Percentiles rank a stretch among this genome's conserved stretches.
phyloP scores from a whole-genome alignment of 2,113 vertebrate genomes.

The Strix aluco region DNA sequence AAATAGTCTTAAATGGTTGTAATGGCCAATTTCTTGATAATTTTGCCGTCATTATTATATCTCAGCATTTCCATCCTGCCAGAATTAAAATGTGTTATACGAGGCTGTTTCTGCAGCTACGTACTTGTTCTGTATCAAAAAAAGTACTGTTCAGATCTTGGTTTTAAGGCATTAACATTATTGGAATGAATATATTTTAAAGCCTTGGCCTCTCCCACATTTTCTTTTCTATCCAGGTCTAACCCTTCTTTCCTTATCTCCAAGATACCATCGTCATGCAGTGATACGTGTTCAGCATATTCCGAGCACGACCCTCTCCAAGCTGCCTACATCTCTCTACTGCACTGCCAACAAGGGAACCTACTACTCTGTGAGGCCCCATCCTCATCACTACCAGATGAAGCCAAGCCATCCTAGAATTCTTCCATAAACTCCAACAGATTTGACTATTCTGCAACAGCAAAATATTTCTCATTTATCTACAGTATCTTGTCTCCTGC shows the following conservation, averaged over 20 bases:
- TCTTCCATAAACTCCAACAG: neutral
- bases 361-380: too few relatives aligned
- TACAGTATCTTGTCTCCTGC: neutral
- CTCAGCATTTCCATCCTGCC: neutral
- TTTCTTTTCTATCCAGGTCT: neutral
- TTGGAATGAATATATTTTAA: neutral
- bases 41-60: neutral
- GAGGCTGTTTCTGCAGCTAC: neutral
- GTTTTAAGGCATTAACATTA: neutral
- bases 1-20: neutral
- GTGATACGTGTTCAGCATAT: neutral
- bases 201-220: neutral
- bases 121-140: neutral
- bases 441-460: neutral
- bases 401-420: neutral
- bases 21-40: neutral
- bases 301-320: neutral
- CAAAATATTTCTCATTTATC: neutral
- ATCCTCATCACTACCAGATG: neutral
- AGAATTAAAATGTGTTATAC: neutral
- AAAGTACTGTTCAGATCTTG: neutral
- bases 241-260: neutral
- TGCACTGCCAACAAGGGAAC: neutral
- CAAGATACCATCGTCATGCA: neutral
- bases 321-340: neutral